These are phyloP conservation scores for Microctenopoma lineatum DNA, from an alignment of 2,797 vertebrate genomes.

Conservation along the genomic window DNA sequence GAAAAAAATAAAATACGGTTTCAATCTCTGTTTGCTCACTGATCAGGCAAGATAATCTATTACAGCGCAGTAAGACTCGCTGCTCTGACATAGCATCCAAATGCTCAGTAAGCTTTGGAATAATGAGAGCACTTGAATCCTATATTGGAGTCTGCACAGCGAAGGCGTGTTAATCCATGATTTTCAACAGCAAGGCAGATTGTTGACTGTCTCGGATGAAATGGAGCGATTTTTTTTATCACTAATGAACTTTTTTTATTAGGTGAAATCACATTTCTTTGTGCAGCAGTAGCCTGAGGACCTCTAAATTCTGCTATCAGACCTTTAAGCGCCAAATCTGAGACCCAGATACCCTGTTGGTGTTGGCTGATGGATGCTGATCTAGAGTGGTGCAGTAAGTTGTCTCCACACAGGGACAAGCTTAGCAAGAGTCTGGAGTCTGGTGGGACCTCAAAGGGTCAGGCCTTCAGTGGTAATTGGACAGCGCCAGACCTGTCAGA, in stretches of 20 bases:
- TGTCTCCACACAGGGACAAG: background rate
- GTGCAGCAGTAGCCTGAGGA: background rate
- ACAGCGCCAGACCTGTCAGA: constrained; percentile 21
- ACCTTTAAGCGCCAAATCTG: background rate
- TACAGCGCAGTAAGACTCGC: background rate
- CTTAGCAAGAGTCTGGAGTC: constrained; percentile 20
- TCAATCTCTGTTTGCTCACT: background rate
- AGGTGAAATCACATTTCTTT: background rate
- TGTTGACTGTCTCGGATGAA: too few species aligned
- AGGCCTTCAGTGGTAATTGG: constrained; percentile 36
- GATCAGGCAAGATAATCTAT: background rate
- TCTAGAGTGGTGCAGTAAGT: constrained; percentile 15
- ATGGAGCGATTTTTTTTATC: too few species aligned
- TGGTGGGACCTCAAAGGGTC: constrained; percentile 41
- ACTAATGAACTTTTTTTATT: background rate
- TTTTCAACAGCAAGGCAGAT: too few species aligned
- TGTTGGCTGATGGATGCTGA: background rate
- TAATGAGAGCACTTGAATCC: background rate
- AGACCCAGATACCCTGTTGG: background rate
- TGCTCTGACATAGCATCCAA: background rate
- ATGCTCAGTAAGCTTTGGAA: background rate
- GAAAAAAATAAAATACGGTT: background rate
- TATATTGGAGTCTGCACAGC: background rate
- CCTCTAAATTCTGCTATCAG: background rate
- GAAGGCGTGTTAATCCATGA: too few species aligned